Evolutionary conservation across 2,113 vertebrate genomes (phyloP).

Genomic region (Myiozetetes cayanensis): DNA sequence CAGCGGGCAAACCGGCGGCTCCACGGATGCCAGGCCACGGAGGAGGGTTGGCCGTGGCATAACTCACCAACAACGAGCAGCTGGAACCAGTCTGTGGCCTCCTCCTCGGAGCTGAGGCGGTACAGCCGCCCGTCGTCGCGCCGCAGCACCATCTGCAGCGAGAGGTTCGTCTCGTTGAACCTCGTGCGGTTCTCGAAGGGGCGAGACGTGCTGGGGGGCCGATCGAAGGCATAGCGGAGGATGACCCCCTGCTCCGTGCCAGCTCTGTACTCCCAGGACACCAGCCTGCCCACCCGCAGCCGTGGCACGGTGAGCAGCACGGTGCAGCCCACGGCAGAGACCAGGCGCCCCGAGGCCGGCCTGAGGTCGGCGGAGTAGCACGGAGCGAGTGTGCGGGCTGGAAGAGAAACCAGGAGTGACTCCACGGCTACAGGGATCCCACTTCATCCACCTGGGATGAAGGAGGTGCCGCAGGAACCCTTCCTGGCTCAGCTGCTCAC

Average conservation of each 20-base stretch:
- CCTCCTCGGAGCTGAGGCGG: background rate
- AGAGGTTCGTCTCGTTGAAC: background rate
- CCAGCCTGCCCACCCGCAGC: accelerated
- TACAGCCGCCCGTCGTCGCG: background rate
- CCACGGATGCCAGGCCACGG: accelerated
- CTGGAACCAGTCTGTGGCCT: background rate
- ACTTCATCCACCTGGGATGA: accelerated
- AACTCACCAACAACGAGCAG: background rate
- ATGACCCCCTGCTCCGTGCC: background rate
- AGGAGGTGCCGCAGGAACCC: background rate
- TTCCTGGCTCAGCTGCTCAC: background rate
- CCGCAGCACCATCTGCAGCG: slow-evolving; percentile 4
- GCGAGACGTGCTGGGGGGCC: background rate
- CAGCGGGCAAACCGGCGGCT: accelerated
- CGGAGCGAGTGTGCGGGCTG: background rate
- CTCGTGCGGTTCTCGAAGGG: background rate
- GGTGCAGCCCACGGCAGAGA: slow-evolving; percentile 12
- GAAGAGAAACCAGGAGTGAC: accelerated
- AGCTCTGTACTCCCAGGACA: background rate
- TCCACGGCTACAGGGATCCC: accelerated
- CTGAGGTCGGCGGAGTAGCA: background rate
- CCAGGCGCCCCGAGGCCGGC: background rate
- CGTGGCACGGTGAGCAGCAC: background rate
- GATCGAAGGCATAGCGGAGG: background rate
- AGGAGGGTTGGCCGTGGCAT: accelerated